phyloP scores from a whole-genome alignment of 2,888 invertebrate species.

The Drosophila infuscata region DNA sequence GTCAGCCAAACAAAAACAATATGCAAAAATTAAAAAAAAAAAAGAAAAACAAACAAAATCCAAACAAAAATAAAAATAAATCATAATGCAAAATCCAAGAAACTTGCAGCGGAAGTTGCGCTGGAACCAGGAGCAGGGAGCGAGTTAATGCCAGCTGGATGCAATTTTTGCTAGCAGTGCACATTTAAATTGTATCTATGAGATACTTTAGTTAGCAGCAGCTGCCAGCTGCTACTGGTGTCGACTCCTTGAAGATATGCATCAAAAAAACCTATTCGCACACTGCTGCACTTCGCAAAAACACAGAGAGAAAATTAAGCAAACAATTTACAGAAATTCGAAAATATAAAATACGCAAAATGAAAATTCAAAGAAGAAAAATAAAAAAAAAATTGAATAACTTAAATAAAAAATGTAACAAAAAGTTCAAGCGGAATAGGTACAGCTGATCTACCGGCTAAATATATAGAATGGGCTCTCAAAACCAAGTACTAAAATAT shows the following conservation, averaged over 20 bases:
- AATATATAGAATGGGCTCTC: no score
- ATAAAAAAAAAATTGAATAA: no score
- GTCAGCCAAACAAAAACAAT: slow-evolving; percentile 53
- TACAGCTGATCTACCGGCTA: no score
- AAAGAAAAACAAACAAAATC: neutral
- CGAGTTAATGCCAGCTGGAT: slow-evolving; percentile 31
- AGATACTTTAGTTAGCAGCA: slow-evolving; percentile 54
- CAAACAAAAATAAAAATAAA: slow-evolving; percentile 21
- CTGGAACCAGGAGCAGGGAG: slow-evolving; percentile 7
- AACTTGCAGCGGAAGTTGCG: slow-evolving; percentile 73
- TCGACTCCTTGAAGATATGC: slow-evolving; percentile 37
- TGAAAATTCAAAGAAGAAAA: neutral
- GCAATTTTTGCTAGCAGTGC: slow-evolving; percentile 40
- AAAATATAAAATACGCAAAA: neutral
- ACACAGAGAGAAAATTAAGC: neutral
- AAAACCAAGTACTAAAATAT: no score
- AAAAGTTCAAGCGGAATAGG: neutral
- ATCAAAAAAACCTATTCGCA: slow-evolving; percentile 26
- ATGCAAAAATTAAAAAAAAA: slow-evolving; percentile 26
- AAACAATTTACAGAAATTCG: neutral
- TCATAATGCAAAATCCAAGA: slow-evolving; percentile 47
- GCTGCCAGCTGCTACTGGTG: slow-evolving; percentile 55
- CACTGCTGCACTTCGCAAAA: slow-evolving; percentile 18
- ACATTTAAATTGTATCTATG: slow-evolving; percentile 68
- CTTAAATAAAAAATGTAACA: neutral